A percentile compares a stretch with the other conserved stretches of the same genome.
Conservation (phyloP, 1,140 invertebrate species). For the Heliconius congener region DNA sequence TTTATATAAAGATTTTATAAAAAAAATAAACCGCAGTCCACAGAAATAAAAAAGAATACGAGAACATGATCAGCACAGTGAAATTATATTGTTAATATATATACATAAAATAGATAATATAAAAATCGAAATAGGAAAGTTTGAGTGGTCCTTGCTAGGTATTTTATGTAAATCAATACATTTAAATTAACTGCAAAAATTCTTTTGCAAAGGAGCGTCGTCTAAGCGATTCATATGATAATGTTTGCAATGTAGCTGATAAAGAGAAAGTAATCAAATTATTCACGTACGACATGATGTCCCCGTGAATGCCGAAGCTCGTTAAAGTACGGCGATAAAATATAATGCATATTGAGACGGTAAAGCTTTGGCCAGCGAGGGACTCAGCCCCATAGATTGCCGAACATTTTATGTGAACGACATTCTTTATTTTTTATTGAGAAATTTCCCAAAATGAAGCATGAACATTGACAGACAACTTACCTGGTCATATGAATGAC, state of each 20-base stretch:
- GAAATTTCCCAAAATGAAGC: constrained; percentile 66
- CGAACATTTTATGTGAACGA: constrained; percentile 44
- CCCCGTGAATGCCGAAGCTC: constrained; percentile 54
- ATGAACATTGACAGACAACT: constrained; percentile 68
- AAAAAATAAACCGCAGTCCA: constrained; percentile 26
- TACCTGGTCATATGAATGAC: constrained; percentile 62
- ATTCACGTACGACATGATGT: constrained; percentile 38
- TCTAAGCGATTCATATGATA: constrained; percentile 39
- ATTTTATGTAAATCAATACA: constrained; percentile 36
- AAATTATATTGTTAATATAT: constrained; percentile 36
- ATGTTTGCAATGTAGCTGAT: constrained; percentile 45
- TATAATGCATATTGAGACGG: constrained; percentile 56
- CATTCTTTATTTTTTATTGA: constrained; percentile 53
- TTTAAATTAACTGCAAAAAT: constrained; percentile 34
- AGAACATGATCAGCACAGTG: constrained; percentile 44
- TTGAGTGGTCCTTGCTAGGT: constrained; percentile 87
- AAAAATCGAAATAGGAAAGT: constrained; percentile 83
- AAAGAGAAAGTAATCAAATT: constrained; percentile 38
- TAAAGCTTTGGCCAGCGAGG: constrained; percentile 56
- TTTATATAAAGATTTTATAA: constrained; percentile 33
- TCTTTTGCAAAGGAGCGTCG: constrained; percentile 37
- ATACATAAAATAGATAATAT: constrained; percentile 42
- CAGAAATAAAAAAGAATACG: constrained; percentile 35
- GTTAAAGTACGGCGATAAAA: constrained; percentile 43
- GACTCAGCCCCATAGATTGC: constrained; percentile 48